phyloP scores from a whole-genome alignment of 2,797 vertebrate genomes.

The Anomalospiza imberbis region DNA sequence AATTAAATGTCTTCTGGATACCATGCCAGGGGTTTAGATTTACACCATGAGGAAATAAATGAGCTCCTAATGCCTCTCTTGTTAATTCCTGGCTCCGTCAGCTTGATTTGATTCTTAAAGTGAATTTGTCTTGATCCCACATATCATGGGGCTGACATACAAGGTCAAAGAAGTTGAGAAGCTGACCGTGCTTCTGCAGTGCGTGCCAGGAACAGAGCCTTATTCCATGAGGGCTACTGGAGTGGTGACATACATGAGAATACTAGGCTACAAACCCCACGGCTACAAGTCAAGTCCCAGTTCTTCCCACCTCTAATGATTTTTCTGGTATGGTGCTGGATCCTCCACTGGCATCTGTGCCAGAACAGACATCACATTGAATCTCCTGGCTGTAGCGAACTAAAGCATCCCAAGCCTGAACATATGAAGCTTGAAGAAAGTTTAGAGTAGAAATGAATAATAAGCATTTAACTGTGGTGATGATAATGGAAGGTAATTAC shows the following conservation, averaged over 20 bases:
- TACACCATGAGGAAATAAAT: not conserved
- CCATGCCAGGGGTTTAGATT: not conserved
- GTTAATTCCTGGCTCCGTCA: not conserved
- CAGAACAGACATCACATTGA: not conserved
- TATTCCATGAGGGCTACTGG: not conserved
- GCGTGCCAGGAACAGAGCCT: not conserved
- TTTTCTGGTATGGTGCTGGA: not conserved
- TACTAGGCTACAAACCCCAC: not conserved
- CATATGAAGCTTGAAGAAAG: not conserved
- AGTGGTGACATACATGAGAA: not conserved
- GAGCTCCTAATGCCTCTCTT: not conserved
- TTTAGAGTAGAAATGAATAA: not conserved
- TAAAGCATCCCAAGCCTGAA: not conserved
- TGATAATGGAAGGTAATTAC: not conserved
- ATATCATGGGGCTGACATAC: not conserved
- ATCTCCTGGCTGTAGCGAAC: not conserved
- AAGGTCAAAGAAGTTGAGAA: not conserved
- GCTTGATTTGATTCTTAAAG: not conserved
- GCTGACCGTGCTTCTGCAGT: not conserved
- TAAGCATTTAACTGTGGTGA: not conserved
- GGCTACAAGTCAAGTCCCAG: not conserved
- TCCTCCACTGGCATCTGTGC: not conserved
- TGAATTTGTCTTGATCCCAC: not conserved
- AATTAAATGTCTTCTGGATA: not conserved
- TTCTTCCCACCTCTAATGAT: not conserved